Evolutionary conservation across 2,888 invertebrate genomes (phyloP), one percentile per base, ranked within the genome.

Genomic region (Poecilus cupreus): DNA sequence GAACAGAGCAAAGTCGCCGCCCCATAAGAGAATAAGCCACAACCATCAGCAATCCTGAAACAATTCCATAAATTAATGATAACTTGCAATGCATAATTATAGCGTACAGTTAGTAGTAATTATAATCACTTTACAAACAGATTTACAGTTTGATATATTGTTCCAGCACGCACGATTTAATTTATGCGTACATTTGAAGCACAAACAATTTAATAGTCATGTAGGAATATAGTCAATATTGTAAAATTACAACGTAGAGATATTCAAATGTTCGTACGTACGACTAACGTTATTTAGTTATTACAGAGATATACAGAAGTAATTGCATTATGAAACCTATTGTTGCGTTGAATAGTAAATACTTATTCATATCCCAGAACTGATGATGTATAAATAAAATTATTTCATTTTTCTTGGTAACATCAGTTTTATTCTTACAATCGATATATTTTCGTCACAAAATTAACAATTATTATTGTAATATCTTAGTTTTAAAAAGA

Each of bases 11-110:
- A 49, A 94, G 89, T 13, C 93, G 93, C 8, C 92, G 89, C 0
- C 94, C 94, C 94, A 94, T 94, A 86, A 93, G 91, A 0, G 92
- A 91, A 86, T 94, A 94, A 10, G 93, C 92, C 86, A 92, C 89
- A 80, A 93, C 90, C 84, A 94, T 93, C 77, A 93, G 91, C 82
- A 91, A 90, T n/a, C 93, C 94, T 93, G 89, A 0, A 90, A 90
- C 49, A 82, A 83, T 6, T 26, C 26, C 60, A 60, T 24, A 11
- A 60, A 60, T 60, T 60, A 74, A 82, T 43, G 8, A 20, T 64
- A 75, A 72, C 10, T 22, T 37, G 18, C 37, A 22, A 32, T 26
- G 3, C 37, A 13, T 13, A 64, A 32, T 22, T 22, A 43, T 13
- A 43, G 11, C 13, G 11, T n/a, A 43, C 11, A 43, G 43, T 43